These are phyloP conservation scores for Drosophila heteroneura DNA, from an alignment of 2,888 invertebrate species.

Conservation along the genomic window DNA sequence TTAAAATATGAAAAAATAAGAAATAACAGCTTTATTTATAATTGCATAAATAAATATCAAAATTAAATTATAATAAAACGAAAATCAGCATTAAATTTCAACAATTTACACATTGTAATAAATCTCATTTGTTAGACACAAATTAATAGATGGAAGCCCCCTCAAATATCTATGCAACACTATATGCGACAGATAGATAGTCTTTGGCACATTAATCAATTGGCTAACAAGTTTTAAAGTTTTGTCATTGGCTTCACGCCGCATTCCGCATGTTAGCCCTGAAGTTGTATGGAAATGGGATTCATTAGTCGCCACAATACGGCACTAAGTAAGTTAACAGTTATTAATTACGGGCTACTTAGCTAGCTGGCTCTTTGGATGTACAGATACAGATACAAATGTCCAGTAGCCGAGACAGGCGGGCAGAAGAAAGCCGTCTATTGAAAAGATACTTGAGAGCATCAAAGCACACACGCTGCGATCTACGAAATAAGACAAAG, in stretches of 20 bases:
- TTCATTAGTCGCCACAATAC: slow-evolving; percentile 69
- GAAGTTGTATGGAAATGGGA: slow-evolving; percentile 54
- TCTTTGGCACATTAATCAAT: slow-evolving; percentile 39
- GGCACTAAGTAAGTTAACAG: slow-evolving; percentile 69
- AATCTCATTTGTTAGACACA: slow-evolving; percentile 22
- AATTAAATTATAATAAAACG: not conserved
- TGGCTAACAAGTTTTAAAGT: slow-evolving; percentile 37
- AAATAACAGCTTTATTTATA: not conserved
- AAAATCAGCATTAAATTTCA: not conserved
- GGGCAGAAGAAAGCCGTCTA: slow-evolving; percentile 50
- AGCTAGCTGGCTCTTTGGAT: slow-evolving; percentile 12
- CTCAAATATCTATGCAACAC: slow-evolving; percentile 6
- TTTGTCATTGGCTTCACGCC: slow-evolving; percentile 34
- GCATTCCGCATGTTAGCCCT: slow-evolving; percentile 37
- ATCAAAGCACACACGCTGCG: slow-evolving; percentile 67
- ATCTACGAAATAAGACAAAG: slow-evolving; percentile 55
- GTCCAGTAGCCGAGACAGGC: slow-evolving; percentile 56
- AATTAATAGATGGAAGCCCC: slow-evolving; percentile 8
- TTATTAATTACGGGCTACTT: slow-evolving; percentile 63
- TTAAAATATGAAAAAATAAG: not conserved
- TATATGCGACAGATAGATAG: slow-evolving; percentile 8
- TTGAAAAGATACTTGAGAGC: slow-evolving; percentile 54
- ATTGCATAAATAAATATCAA: not conserved
- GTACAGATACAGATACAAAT: slow-evolving; percentile 1
- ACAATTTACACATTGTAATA: not conserved